Evolutionary conservation across 2,888 invertebrate species (phyloP).

Genomic region (Onchidella celtica): DNA sequence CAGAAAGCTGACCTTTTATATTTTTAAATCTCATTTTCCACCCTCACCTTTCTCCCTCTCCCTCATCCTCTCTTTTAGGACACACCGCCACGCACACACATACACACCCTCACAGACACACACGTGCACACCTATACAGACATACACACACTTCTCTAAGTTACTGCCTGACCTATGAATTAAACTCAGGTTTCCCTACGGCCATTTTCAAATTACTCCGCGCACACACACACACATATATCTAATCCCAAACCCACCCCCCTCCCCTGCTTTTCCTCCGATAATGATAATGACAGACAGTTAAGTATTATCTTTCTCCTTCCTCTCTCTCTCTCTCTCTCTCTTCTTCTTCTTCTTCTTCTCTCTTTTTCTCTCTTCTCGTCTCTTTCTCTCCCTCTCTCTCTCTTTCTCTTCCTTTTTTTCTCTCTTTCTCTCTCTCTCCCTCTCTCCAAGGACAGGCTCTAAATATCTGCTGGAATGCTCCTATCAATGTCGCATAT

Average conservation of each 20-base stretch:
- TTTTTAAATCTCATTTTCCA: no score
- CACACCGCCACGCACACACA: not conserved
- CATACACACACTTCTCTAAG: not conserved
- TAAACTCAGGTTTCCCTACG: not conserved
- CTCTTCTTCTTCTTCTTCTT: no score
- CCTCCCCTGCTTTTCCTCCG: not conserved
- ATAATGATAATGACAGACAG: not conserved
- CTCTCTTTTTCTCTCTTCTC: no score
- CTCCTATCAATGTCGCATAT: no score
- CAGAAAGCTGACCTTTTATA: no score
- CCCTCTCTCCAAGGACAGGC: no score
- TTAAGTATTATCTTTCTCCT: no score
- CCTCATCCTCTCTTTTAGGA: not conserved
- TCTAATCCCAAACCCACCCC: not conserved
- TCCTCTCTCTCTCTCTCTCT: no score
- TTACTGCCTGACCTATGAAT: not conserved
- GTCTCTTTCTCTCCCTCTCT: no score
- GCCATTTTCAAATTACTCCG: not conserved
- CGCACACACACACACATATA: slow-evolving; percentile 15
- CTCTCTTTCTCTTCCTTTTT: no score
- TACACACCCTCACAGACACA: not conserved
- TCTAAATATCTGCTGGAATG: no score
- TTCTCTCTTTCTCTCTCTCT: no score
- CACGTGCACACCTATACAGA: slow-evolving; percentile 4
- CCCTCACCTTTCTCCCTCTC: not conserved